A percentile compares a stretch with the other conserved stretches of the same genome.
Conservation (phyloP, 2,113 vertebrate genomes). For the Callaeas wilsoni region DNA sequence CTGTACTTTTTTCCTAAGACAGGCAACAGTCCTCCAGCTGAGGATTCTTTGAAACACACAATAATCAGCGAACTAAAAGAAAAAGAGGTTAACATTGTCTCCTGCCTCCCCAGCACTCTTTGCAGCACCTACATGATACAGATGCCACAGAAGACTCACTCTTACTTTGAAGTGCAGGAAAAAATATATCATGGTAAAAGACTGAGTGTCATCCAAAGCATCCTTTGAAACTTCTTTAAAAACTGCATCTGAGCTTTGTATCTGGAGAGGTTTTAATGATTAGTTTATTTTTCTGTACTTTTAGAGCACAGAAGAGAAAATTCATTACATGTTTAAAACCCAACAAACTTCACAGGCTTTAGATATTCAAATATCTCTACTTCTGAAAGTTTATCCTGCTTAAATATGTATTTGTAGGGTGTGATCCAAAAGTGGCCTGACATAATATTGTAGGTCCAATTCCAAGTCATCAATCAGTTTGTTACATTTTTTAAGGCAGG, state of each 20-base stretch:
- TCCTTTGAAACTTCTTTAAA: slow-evolving; percentile 27
- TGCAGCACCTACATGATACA: background rate
- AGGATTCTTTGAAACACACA: background rate
- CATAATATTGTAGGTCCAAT: background rate
- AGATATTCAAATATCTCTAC: background rate
- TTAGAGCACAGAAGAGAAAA: background rate
- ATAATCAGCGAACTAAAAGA: background rate
- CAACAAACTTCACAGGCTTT: background rate
- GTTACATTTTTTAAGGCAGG: background rate
- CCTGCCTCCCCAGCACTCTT: background rate
- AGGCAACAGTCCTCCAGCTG: background rate
- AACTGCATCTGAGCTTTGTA: background rate
- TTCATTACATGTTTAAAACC: background rate
- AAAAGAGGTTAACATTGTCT: background rate
- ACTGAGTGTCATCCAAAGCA: slow-evolving; percentile 33
- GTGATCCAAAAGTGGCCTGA: background rate
- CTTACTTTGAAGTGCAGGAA: slow-evolving; percentile 19
- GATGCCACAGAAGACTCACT: background rate
- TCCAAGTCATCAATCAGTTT: background rate
- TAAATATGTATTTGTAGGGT: background rate
- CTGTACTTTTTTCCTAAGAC: background rate
- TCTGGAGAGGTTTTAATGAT: slow-evolving; percentile 17
- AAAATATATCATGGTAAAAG: background rate
- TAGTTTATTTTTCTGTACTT: slow-evolving; percentile 12
- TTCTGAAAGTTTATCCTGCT: background rate